Percentiles rank a stretch among this genome's conserved stretches.
phyloP scores from a whole-genome alignment of 2,888 invertebrate species.

The Lepidochrysops patricia region DNA sequence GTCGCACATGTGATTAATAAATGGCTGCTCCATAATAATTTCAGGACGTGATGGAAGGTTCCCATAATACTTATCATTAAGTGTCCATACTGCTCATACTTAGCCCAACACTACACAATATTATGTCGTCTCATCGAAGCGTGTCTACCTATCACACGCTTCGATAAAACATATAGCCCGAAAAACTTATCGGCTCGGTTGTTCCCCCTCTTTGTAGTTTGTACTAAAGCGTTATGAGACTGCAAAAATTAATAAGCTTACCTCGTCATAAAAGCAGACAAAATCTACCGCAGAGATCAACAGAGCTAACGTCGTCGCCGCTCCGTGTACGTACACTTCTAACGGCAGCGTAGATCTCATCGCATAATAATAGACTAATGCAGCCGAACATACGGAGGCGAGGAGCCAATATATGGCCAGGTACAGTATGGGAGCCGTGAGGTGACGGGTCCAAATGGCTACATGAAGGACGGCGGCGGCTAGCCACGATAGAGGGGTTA shows the following conservation, averaged over 20 bases:
- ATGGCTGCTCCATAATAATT: slow-evolving; percentile 8
- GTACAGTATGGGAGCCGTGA: slow-evolving; percentile 57
- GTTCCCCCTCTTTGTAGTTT: no score
- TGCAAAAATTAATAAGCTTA: slow-evolving; percentile 34
- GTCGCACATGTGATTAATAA: slow-evolving; percentile 20
- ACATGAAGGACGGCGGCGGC: slow-evolving; percentile 58
- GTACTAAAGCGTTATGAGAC: no score
- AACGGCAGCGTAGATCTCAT: slow-evolving; percentile 32
- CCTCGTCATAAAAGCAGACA: slow-evolving; percentile 64
- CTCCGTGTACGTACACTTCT: slow-evolving; percentile 47
- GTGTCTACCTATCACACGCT: no score
- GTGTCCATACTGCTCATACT: background rate
- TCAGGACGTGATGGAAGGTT: slow-evolving; percentile 6
- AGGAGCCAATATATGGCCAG: slow-evolving; percentile 64
- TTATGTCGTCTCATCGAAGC: no score
- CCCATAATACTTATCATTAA: slow-evolving; percentile 1
- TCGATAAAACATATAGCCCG: no score
- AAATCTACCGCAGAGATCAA: slow-evolving; percentile 50
- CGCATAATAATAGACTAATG: slow-evolving; percentile 43
- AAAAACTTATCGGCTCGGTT: no score
- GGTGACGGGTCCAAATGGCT: slow-evolving; percentile 51
- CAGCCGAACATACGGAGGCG: slow-evolving; percentile 42
- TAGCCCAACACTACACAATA: no score
- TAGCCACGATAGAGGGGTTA: slow-evolving; percentile 56
- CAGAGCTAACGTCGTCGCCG: slow-evolving; percentile 40